phyloP scores from a whole-genome alignment of 2,888 invertebrate genomes.

The Phasia obesa region DNA sequence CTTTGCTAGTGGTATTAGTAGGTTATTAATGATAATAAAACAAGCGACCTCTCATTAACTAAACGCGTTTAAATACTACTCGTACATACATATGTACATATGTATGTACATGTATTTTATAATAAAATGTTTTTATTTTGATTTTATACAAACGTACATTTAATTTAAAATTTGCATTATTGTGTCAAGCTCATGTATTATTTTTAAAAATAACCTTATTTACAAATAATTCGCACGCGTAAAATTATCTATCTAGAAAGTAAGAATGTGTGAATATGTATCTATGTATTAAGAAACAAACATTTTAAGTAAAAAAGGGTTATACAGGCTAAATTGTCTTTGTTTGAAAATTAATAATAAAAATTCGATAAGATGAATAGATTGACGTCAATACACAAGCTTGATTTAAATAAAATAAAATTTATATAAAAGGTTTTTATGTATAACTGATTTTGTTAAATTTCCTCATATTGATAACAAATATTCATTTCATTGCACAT shows the following conservation, averaged over 20 bases:
- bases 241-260: too few relatives aligned
- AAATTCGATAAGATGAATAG: neutral
- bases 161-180: constrained; percentile 5
- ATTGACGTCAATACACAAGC: constrained; percentile 37
- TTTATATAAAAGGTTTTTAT: neutral
- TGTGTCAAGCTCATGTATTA: constrained; percentile 61
- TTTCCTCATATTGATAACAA: constrained; percentile 68
- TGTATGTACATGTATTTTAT: neutral
- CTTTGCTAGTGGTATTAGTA: constrained; percentile 68
- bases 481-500: constrained; percentile 34
- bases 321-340: neutral
- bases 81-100: neutral
- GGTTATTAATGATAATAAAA: constrained; percentile 63
- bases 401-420: too few relatives aligned
- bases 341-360: constrained; percentile 21
- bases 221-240: neutral
- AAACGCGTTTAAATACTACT: constrained; percentile 4
- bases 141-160: too few relatives aligned
- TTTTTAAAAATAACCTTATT: constrained; percentile 35
- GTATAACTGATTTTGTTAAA: constrained; percentile 34
- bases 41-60: constrained; percentile 40
- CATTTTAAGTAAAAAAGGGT: constrained; percentile 12
- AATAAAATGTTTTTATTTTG: too few relatives aligned
- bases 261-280: too few relatives aligned
- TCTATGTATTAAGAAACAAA: neutral